A percentile compares a stretch with the other conserved stretches of the same genome.
Evolutionary conservation across 2,113 vertebrate species (phyloP).

Genomic region (Ctenodactylus gundi): DNA sequence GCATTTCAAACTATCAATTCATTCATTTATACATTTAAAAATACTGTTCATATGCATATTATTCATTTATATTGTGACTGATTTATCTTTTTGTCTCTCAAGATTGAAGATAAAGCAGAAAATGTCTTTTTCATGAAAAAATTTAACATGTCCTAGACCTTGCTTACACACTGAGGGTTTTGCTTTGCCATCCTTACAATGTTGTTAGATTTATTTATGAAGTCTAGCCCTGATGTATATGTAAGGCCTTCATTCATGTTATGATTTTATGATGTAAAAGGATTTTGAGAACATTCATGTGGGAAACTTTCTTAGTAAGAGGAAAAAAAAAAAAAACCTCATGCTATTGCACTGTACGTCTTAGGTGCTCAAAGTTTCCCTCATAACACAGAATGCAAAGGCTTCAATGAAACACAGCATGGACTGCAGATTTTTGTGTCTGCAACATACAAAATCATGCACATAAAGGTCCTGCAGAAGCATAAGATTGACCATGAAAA

Average conservation of each 20-base stretch:
- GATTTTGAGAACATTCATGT: not conserved
- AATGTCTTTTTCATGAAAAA: not conserved
- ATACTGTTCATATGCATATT: conserved; percentile 15
- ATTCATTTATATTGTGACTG: not conserved
- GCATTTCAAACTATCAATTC: not conserved
- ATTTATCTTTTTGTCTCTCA: conserved; percentile 29
- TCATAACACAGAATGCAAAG: not conserved
- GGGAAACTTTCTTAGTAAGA: not conserved
- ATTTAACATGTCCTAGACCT: not conserved
- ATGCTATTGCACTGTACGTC: not conserved
- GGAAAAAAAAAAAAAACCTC: conserved; percentile 14
- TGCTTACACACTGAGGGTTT: no score
- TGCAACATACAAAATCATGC: not conserved
- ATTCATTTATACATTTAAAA: not conserved
- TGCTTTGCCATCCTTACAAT: not conserved
- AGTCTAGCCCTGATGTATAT: not conserved
- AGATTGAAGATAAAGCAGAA: not conserved
- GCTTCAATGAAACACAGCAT: conserved; percentile 24
- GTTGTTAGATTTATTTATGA: not conserved
- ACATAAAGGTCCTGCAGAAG: not conserved
- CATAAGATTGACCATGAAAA: accelerated
- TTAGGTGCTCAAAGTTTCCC: not conserved
- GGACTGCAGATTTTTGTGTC: conserved; percentile 6
- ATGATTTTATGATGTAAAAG: conserved; percentile 11
- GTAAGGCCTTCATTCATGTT: not conserved